Conservation (phyloP, 2,888 invertebrate species). For the Mesorhabditis belari region DNA sequence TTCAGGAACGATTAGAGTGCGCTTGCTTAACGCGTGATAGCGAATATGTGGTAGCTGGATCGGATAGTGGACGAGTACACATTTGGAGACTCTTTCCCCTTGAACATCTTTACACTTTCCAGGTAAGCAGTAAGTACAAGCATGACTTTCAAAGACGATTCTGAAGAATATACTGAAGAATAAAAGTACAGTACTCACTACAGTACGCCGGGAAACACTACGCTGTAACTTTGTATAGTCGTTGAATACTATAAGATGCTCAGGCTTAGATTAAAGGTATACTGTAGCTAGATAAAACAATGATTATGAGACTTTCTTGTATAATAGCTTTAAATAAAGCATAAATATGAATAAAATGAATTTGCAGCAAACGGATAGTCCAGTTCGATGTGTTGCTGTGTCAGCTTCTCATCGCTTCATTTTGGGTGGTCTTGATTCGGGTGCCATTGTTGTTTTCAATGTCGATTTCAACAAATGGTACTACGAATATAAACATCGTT, state of each 20-base stretch:
- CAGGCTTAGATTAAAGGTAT: no score
- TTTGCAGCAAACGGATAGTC: constrained; percentile 42
- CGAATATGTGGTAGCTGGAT: constrained; percentile 94
- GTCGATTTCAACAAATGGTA: constrained; percentile 84
- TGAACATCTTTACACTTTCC: constrained; percentile 92
- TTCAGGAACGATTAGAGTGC: constrained; percentile 18
- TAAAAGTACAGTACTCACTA: no score
- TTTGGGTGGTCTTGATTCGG: constrained; percentile 89
- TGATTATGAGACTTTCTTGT: background rate
- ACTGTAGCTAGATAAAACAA: no score
- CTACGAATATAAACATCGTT: constrained; percentile 36
- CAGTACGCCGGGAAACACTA: no score
- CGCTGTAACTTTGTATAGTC: no score
- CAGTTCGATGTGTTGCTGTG: constrained; percentile 71
- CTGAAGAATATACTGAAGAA: no score
- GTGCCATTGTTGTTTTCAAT: constrained; percentile 96
- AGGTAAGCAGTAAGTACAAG: constrained; percentile 69
- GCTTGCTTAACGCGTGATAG: constrained; percentile 63
- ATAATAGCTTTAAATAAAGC: background rate
- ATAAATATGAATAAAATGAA: background rate
- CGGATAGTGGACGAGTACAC: constrained; percentile 91
- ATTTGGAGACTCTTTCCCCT: constrained; percentile 97
- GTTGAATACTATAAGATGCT: no score
- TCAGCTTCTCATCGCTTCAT: constrained; percentile 97
- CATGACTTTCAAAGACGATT: no score